Percentiles rank a stretch among this genome's conserved stretches.
Evolutionary conservation across 2,797 vertebrate species (phyloP).

Genomic region (Luscinia megarhynchos): DNA sequence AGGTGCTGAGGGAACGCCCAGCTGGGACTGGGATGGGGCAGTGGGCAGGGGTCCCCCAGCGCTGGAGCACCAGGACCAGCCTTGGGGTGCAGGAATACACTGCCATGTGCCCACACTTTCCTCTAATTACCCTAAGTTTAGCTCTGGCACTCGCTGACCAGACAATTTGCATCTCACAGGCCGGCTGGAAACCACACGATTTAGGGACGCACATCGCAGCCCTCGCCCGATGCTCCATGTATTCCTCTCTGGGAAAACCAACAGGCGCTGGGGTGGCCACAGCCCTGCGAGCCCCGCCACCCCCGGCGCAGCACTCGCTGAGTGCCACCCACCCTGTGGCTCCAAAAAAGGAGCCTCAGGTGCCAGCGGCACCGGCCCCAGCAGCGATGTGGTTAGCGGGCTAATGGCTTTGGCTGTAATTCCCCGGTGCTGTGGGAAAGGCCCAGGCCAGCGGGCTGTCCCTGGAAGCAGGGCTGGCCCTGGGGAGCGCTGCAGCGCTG

Average conservation of each 20-base stretch:
- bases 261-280: not conserved
- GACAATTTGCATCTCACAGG: conserved; percentile 55
- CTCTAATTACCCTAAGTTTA: conserved; percentile 22
- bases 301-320: not conserved
- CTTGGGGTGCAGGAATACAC: not conserved
- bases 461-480: not conserved
- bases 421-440: not conserved
- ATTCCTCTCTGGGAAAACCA: not conserved
- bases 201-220: not conserved
- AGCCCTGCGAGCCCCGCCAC: accelerated
- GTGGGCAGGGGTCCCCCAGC: accelerated
- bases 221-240: not conserved
- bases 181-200: conserved; percentile 50
- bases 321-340: not conserved
- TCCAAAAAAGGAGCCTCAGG: not conserved
- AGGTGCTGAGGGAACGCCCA: not conserved
- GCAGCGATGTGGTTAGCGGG: not conserved
- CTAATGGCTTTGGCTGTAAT: not conserved
- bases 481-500: not conserved
- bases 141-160: not conserved
- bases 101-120: not conserved
- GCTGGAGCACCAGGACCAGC: not conserved
- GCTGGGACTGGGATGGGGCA: accelerated
- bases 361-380: not conserved
- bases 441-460: not conserved